Evolutionary conservation across 2,797 vertebrate species (phyloP), one percentile per base, ranked within the genome.

Genomic region (Rhabdophis nuchalis): DNA sequence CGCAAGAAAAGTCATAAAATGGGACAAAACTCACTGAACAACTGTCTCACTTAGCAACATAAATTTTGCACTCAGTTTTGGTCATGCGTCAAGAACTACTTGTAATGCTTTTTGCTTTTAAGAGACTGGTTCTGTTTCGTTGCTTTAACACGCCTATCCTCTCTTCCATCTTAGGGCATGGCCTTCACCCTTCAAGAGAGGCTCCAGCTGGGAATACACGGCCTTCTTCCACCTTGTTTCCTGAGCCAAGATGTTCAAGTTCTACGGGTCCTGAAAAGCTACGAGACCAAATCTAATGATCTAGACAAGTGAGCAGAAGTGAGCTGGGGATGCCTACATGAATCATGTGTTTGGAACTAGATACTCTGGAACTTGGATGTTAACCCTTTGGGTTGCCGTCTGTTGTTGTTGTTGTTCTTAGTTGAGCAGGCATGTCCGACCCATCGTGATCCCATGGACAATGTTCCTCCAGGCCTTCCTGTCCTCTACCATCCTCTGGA

Each of bases 171-270:
- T 86, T 94, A 99, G 99, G 99, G 99, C 61, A 99, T 99, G 99
- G 99, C 98, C 5, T 99, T 99, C 96, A 99, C 98, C 0, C 97
- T 99, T 95, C 97, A 99, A 96, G 99, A 99, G 96, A 98, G 99
- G 90, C 96, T 98, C 3, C 99, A 99, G 93, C 98, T 99, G 94
- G 99, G 99, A 93, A 99, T 99, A 97, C 99, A 99, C 0, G 99
- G 99, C 93, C 98, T 99, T 93, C 97, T 99, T 93, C 99, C 99
- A 0, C 99, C 99, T 89, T 99, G 99, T 96, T 99, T 99, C 97
- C 97, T 99, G 91, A 99, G 98, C 87, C 99, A 99, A 97, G 99
- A 99, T 0, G 98, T 99, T 58, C 99, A 99, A 96, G 98, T 98
- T 93, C 98, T 99, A 91, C 98, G 99, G 0, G 98, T 99, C 93